These are phyloP conservation scores for Diorhabda carinulata DNA, from an alignment of 1,140 invertebrate species.

Conservation along the genomic window DNA sequence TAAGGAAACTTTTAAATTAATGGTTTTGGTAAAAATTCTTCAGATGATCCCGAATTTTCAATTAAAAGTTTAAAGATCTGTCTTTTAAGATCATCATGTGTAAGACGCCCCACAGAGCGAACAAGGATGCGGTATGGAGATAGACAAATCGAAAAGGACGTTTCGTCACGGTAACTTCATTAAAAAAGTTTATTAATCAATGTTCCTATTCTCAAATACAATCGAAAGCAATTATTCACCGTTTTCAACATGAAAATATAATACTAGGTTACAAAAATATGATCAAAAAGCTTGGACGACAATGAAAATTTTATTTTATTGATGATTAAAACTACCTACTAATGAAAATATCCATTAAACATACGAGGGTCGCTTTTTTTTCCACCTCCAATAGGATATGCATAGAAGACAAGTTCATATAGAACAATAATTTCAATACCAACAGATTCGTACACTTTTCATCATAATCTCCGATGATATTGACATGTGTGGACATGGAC, in stretches of 20 bases:
- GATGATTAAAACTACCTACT: no score
- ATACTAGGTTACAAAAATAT: no score
- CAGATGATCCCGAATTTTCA: conserved; percentile 3
- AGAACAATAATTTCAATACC: no score
- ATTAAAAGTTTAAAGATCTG: conserved; percentile 9
- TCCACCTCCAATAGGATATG: no score
- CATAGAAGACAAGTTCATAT: no score
- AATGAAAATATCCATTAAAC: no score
- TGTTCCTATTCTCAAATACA: not conserved
- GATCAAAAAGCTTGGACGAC: no score
- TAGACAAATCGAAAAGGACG: not conserved
- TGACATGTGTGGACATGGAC: no score
- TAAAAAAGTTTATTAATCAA: conserved; percentile 13
- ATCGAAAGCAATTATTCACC: not conserved
- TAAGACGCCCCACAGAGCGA: conserved; percentile 1
- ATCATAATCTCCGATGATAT: no score
- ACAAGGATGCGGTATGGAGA: not conserved
- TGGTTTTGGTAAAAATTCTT: not conserved
- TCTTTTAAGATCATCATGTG: not conserved
- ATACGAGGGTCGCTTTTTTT: no score
- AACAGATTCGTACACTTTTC: no score
- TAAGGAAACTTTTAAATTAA: not conserved
- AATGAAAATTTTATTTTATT: no score
- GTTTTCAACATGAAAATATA: not conserved
- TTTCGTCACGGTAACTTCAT: conserved; percentile 3